Base-by-base conservation (phyloP, 2,113 vertebrate species). In the Bufo gargarizans region DNA sequence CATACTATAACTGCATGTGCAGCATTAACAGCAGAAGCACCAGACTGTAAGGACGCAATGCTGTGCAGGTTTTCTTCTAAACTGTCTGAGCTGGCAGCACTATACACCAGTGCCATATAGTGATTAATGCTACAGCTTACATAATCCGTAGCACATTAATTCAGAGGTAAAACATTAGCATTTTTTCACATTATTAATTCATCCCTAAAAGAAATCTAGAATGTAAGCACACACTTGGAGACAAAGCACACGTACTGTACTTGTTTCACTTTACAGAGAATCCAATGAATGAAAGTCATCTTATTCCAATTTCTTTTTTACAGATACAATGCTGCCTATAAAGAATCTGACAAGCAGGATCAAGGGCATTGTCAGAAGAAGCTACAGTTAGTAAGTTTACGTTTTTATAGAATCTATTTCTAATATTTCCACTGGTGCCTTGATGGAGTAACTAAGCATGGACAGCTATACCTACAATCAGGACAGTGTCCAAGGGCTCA, bases 371-470 rank as follows among this genome's bases (percentile, higher is more conserved):
- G 92, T 89, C 93, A 90, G 91, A 87, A 93, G 5, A 94, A 91
- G 90, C 94, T 97, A 71, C 92, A 93, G 81, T 89, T 92, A 93
- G 97, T 97, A 94, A 96, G 96, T 79, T 49, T 12, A 22, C 6
- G 0, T 19, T 59, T 77, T 20, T 77, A 2, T 50, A 50, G 49
- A 10, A 77, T 77, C 19, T 78, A 20, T 77, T 49, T 4, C 50
- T 78, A 20, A 77, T 77, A 5, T 47, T 45, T 74, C 43, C 1
- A 17, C 6, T 74, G 45, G 4, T 11, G 2, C 33, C 13, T 47
- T 8, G 55, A 79, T 80, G 61, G 19, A 33, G 33, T 33, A 33
- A 65, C 63, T 65, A n/a, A 20, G 8, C 19, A 61, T 61, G 59
- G 59, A 19, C 13, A 58, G 8, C 4, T 58, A 3, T 12, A 58